phyloP scores from a whole-genome alignment of 2,797 vertebrate species.

The Hydrophis major region DNA sequence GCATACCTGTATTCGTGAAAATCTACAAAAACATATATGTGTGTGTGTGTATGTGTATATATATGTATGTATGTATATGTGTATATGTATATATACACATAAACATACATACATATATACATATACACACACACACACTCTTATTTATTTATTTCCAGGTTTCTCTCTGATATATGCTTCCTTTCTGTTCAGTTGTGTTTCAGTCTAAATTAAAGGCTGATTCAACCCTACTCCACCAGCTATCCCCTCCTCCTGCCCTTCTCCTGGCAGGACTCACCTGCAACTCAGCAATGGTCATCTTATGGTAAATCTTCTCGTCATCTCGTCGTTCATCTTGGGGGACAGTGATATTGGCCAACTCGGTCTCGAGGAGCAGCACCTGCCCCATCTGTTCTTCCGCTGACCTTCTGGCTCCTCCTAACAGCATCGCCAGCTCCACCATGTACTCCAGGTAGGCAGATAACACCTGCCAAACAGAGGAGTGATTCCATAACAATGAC shows the following conservation, averaged over 20 bases:
- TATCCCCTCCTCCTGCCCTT: background rate
- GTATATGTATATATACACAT: no score
- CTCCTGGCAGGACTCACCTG: constrained; percentile 73
- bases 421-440: constrained; percentile 88
- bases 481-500: background rate
- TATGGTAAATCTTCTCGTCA: constrained; percentile 96
- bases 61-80: no score
- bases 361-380: constrained; percentile 88
- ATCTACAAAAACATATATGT: no score
- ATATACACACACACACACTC: no score
- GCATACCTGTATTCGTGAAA: no score
- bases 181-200: background rate
- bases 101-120: no score
- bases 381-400: constrained; percentile 87
- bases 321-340: constrained; percentile 93
- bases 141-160: no score
- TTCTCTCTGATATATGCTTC: no score
- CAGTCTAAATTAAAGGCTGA: background rate
- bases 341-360: constrained; percentile 90
- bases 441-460: constrained; percentile 93
- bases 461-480: constrained; percentile 76
- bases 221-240: background rate
- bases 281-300: constrained; percentile 86
- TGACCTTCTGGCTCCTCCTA: constrained; percentile 78
- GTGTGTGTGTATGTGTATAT: no score